Conservation (phyloP, 2,888 invertebrate species). For the Empis livida region DNA sequence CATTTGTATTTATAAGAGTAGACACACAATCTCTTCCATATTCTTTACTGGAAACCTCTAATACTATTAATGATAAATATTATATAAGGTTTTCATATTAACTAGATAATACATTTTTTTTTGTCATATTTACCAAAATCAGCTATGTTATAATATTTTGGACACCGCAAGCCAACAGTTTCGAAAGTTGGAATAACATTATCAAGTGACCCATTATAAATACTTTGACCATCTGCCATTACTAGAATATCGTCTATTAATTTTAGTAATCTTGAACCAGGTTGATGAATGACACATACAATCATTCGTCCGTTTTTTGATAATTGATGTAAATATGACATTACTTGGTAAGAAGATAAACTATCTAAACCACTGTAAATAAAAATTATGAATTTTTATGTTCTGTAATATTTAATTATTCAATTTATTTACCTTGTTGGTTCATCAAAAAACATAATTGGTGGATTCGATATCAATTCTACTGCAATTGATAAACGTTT, state of each 20-base stretch:
- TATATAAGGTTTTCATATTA: background rate
- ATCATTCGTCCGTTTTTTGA: constrained; percentile 73
- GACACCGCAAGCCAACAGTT: constrained; percentile 57
- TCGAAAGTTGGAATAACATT: constrained; percentile 60
- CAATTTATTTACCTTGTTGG: constrained; percentile 59
- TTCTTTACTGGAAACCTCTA: constrained; percentile 49
- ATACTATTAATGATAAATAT: constrained; percentile 14
- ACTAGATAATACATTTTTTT: too few relatives aligned
- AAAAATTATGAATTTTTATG: background rate
- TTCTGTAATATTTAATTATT: background rate
- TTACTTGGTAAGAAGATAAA: constrained; percentile 67
- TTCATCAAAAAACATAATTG: constrained; percentile 89
- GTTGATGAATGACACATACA: constrained; percentile 82
- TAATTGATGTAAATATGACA: constrained; percentile 61
- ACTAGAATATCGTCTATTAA: constrained; percentile 81
- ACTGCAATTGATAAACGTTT: constrained; percentile 81
- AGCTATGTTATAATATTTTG: constrained; percentile 79
- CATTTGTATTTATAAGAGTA: background rate
- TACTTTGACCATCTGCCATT: constrained; percentile 60
- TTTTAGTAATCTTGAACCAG: constrained; percentile 69
- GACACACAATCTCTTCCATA: constrained; percentile 19
- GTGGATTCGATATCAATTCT: constrained; percentile 82
- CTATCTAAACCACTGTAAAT: constrained; percentile 61
- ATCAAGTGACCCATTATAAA: constrained; percentile 62
- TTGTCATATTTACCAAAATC: constrained; percentile 62